Conservation (phyloP, 1,140 invertebrate species). For the Bactericera cockerelli region DNA sequence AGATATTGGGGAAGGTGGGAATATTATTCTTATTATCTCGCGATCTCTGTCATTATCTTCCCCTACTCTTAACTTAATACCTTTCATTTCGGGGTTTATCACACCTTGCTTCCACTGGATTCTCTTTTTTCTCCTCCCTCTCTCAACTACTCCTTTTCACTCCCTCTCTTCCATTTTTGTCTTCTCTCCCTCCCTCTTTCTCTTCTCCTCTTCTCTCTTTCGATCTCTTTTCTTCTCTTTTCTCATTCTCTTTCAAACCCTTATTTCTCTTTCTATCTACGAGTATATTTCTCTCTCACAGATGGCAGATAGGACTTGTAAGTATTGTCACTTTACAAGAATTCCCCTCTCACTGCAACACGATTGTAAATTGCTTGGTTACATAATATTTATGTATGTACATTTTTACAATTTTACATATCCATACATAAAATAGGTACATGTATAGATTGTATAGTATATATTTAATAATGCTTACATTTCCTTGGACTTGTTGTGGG, state of each 20-base stretch:
- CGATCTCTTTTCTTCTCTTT: conserved; percentile 24
- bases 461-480: no score
- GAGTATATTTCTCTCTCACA: no score
- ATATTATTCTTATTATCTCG: background rate
- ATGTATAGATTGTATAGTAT: no score
- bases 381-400: no score
- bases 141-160: conserved; percentile 23
- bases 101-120: conserved; percentile 22
- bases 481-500: no score
- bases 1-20: background rate
- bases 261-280: conserved; percentile 16
- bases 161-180: conserved; percentile 21
- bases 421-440: no score
- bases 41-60: background rate
- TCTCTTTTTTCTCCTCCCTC: no score
- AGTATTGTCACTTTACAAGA: no score
- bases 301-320: no score
- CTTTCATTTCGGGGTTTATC: background rate
- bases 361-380: no score
- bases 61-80: background rate
- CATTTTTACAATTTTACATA: no score
- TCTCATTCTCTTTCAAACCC: background rate
- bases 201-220: conserved; percentile 17
- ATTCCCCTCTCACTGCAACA: no score
- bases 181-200: conserved; percentile 16